Evolutionary conservation across 2,888 invertebrate genomes (phyloP).

Genomic region (Azorinus chamasolen): DNA sequence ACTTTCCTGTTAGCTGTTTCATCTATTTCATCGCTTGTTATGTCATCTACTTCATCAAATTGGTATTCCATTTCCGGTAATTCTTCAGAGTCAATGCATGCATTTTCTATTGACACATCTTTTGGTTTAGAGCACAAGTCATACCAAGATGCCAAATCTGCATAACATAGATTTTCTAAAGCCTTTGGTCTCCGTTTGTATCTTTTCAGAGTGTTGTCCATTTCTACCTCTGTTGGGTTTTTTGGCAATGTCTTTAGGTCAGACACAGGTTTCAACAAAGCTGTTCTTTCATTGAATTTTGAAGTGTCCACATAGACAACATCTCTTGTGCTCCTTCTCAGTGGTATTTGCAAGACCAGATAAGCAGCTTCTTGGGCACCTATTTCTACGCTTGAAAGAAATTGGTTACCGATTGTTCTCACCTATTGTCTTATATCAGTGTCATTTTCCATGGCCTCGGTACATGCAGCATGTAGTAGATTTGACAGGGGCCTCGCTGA

Average conservation of each 20-base stretch:
- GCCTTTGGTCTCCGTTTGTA: slow-evolving; percentile 49
- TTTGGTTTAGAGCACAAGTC: neutral
- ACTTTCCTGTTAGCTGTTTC: no score
- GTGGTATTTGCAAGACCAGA: slow-evolving; percentile 56
- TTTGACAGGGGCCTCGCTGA: slow-evolving; percentile 47
- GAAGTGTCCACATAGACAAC: slow-evolving; percentile 48
- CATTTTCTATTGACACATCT: neutral
- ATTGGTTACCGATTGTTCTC: slow-evolving; percentile 54
- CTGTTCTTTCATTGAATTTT: slow-evolving; percentile 38
- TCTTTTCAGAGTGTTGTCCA: slow-evolving; percentile 49
- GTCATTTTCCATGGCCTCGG: slow-evolving; percentile 29
- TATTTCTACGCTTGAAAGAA: no score
- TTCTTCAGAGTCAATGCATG: neutral
- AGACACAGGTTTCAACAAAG: slow-evolving; percentile 39
- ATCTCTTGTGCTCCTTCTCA: slow-evolving; percentile 38
- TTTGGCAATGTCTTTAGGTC: slow-evolving; percentile 45
- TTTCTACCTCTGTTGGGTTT: slow-evolving; percentile 40
- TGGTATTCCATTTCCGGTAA: slow-evolving; percentile 29
- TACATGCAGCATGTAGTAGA: slow-evolving; percentile 42
- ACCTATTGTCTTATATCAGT: slow-evolving; percentile 57
- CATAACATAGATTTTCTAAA: slow-evolving; percentile 40
- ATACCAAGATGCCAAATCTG: slow-evolving; percentile 53
- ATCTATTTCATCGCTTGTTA: neutral
- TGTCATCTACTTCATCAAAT: slow-evolving; percentile 18
- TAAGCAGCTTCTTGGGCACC: slow-evolving; percentile 60